Evolutionary conservation across 2,888 invertebrate species (phyloP), one percentile per base, ranked within the genome.

Genomic region (Anthrax anthrax): DNA sequence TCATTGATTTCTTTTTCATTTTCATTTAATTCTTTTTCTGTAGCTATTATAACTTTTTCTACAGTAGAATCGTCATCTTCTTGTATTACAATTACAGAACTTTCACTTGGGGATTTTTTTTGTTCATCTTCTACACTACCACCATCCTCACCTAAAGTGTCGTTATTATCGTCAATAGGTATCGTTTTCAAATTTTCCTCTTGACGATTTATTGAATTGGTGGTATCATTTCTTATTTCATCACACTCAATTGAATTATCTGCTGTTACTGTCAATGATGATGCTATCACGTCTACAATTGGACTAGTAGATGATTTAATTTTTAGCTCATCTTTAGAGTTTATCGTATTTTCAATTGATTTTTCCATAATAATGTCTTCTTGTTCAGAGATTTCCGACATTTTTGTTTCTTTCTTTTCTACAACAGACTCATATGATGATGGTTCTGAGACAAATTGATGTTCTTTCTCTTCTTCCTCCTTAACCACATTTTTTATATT

Each of bases 81-180:
- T 37, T 55, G 55, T 38, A 57, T 58, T n/a, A 57, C 50, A 34
- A 57, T 56, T 10, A 58, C 54, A 1, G 56, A 56, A 42, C 48
- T 53, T 19, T 56, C 56, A 36, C 55, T 56, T 4, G 44, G 16
- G 3, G 55, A 50, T 12, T 47, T 42, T 37, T 54, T 51, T 37
- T 43, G 43, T 17, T 18, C 19, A 16, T 29, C 17, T 9, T 53
- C 14, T 55, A 49, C n/a, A 23, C 34, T 8, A 17, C 40, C 47
- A 9, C 34, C 42, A 18, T 10, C 18, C 17, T 42, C 27, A 23
- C 54, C 55, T 10, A 49, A 44, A 1, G 54, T 50, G 32, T 51
- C 50, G 29, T 44, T 32, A 32, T 12, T 5, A 13, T 40, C 39
- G 14, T 18, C 19, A 18, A 12, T 27, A 23, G 23, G 10, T 18